A percentile compares a stretch with the other conserved stretches of the same genome.
These are phyloP conservation scores for Tipula unca DNA, from an alignment of 2,888 invertebrate species.

Conservation along the genomic window DNA sequence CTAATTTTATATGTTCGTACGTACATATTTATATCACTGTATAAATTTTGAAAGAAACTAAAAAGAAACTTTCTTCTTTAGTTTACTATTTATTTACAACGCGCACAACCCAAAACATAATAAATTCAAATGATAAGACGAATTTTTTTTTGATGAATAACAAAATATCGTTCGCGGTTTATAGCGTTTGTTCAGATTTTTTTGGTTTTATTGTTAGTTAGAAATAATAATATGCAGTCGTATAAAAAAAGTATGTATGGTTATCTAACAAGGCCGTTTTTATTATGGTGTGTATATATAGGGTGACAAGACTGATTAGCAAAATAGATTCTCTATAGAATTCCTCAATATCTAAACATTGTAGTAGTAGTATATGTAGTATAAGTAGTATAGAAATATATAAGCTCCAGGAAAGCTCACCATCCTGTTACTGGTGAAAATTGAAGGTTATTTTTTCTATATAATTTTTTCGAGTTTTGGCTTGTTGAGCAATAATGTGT, in stretches of 20 bases:
- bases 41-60: background rate
- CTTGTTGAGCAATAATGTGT: too few relatives aligned
- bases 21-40: background rate
- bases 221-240: background rate
- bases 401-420: too few relatives aligned
- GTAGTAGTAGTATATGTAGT: too few relatives aligned
- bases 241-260: background rate
- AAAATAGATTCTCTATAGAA: too few relatives aligned
- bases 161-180: background rate
- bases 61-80: background rate
- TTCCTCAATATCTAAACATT: too few relatives aligned
- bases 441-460: too few relatives aligned
- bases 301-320: background rate
- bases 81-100: background rate
- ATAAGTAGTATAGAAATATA: too few relatives aligned
- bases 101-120: background rate
- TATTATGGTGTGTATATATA: background rate
- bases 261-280: conserved; percentile 14
- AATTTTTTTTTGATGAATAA: background rate
- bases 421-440: too few relatives aligned
- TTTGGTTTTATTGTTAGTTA: background rate
- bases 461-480: too few relatives aligned
- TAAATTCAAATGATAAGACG: background rate
- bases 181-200: background rate
- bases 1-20: background rate